Percentiles rank a stretch among this genome's conserved stretches.
Conservation (phyloP, 2,888 invertebrate genomes). For the Calephelis perditalis region DNA sequence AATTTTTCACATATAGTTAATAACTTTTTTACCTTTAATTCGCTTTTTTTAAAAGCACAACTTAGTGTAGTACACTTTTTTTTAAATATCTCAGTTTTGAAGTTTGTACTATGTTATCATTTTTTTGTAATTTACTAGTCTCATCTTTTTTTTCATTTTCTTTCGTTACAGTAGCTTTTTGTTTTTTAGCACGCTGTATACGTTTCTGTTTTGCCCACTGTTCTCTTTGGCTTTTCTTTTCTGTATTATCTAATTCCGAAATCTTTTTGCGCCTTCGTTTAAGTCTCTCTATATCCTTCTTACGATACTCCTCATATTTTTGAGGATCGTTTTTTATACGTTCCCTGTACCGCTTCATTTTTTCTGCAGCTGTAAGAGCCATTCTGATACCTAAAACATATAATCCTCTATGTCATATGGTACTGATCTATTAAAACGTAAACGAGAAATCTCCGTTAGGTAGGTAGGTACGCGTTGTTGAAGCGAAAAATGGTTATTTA, state of each 20-base stretch:
- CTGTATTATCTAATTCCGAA: constrained; percentile 17
- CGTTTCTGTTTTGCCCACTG: constrained; percentile 17
- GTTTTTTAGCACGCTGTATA: constrained; percentile 15
- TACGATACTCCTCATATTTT: constrained; percentile 18
- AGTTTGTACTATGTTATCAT: too few species aligned
- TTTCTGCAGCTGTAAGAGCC: constrained; percentile 15
- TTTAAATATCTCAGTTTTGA: too few species aligned
- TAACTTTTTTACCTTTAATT: too few species aligned
- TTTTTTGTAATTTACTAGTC: too few species aligned
- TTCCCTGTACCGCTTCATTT: constrained; percentile 19
- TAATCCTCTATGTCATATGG: constrained; percentile 16
- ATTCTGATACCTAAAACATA: constrained; percentile 17
- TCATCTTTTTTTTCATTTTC: too few species aligned
- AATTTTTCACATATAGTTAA: too few species aligned
- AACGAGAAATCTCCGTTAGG: background rate
- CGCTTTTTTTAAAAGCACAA: too few species aligned
- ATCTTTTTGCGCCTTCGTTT: constrained; percentile 20
- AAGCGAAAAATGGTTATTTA: background rate
- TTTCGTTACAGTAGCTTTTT: constrained; percentile 4
- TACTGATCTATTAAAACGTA: background rate
- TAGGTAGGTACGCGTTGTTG: constrained; percentile 3
- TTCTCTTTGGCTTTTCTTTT: constrained; percentile 19
- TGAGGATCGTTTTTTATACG: constrained; percentile 19
- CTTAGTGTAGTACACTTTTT: too few species aligned
- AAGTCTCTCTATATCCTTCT: constrained; percentile 17